phyloP scores from a whole-genome alignment of 2,888 invertebrate genomes.

The Brachyopa scutellaris region DNA sequence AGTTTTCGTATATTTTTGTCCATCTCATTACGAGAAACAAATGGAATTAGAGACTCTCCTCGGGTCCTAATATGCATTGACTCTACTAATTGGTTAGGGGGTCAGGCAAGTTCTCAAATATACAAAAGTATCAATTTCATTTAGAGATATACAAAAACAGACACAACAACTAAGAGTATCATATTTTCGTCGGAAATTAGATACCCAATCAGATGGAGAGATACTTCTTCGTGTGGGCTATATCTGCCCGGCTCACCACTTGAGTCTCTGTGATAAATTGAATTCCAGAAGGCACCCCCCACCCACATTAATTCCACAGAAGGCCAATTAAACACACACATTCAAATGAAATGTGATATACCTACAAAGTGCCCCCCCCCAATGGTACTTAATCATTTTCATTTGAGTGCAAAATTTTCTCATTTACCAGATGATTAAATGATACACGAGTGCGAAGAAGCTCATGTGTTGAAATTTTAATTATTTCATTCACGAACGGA shows the following conservation, averaged over 20 bases:
- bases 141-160: no score
- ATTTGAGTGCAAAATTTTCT: constrained; percentile 71
- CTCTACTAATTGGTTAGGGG: no score
- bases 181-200: no score
- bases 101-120: no score
- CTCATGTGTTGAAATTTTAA: constrained; percentile 72
- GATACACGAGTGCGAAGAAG: constrained; percentile 59
- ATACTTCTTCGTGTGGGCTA: no score
- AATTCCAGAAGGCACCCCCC: constrained; percentile 52
- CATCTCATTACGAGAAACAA: no score
- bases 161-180: no score
- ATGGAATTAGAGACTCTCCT: no score
- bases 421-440: constrained; percentile 72
- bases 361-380: constrained; percentile 5
- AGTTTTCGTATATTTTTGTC: no score
- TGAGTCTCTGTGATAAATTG: constrained; percentile 56
- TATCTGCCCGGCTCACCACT: constrained; percentile 55
- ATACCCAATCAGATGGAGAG: no score
- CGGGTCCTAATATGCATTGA: no score
- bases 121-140: no score
- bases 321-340: constrained; percentile 70
- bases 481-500: constrained; percentile 70
- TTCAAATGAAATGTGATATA: constrained; percentile 54
- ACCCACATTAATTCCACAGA: constrained; percentile 59
- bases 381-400: constrained; percentile 63